Percentiles rank a stretch among this genome's conserved stretches.
Evolutionary conservation across 1,140 invertebrate genomes (phyloP).

Genomic region (Panagrolaimus sp.): DNA sequence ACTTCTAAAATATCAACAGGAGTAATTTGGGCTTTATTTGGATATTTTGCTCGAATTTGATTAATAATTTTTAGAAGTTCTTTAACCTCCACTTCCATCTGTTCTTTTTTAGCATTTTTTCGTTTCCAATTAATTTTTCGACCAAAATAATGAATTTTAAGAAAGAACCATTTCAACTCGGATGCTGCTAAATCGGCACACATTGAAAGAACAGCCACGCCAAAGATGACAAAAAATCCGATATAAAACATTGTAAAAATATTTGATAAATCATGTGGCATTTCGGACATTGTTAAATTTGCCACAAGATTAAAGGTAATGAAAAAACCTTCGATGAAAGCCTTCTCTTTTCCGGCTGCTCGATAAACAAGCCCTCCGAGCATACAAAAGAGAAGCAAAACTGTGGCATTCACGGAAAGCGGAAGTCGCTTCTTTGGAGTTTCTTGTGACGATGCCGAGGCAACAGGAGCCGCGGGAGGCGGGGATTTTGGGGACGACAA

Average conservation of each 20-base stretch:
- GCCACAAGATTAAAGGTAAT: constrained; percentile 58
- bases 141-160: constrained; percentile 59
- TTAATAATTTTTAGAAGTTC: constrained; percentile 56
- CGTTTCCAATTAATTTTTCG: constrained; percentile 59
- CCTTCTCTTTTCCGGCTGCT: constrained; percentile 51
- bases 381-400: constrained; percentile 58
- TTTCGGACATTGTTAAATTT: constrained; percentile 58
- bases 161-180: constrained; percentile 56
- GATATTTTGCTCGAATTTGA: constrained; percentile 54
- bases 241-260: constrained; percentile 56
- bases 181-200: constrained; percentile 55
- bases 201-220: constrained; percentile 58
- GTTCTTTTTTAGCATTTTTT: constrained; percentile 40
- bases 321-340: constrained; percentile 56
- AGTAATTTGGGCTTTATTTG: constrained; percentile 57
- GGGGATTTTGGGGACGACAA: background rate
- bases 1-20: constrained; percentile 56
- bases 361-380: constrained; percentile 57
- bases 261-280: constrained; percentile 55
- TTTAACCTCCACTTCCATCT: constrained; percentile 57
- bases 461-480: background rate
- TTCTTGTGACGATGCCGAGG: constrained; percentile 3
- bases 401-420: constrained; percentile 56
- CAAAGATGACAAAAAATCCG: constrained; percentile 56
- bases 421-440: constrained; percentile 38